phyloP scores from a whole-genome alignment of 2,797 vertebrate genomes.

The Diceros bicornis region DNA sequence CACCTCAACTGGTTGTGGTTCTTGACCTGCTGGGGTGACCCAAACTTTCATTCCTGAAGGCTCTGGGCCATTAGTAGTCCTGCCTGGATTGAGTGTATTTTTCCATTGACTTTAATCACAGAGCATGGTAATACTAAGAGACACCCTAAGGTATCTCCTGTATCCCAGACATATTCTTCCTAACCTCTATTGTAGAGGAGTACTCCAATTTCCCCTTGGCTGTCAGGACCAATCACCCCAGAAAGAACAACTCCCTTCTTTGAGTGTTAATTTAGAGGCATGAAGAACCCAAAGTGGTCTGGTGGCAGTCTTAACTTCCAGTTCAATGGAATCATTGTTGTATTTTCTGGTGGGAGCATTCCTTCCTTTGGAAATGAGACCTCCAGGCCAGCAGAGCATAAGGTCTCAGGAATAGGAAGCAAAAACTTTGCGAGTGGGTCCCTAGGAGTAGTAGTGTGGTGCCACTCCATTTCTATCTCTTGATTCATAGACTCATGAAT shows the following conservation, averaged over 20 bases:
- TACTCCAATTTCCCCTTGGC: not conserved
- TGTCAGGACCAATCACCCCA: not conserved
- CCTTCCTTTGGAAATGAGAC: not conserved
- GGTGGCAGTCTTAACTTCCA: not conserved
- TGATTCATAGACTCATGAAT: not conserved
- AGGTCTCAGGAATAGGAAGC: not conserved
- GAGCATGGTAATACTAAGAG: not conserved
- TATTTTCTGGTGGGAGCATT: not conserved
- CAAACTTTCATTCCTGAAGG: not conserved
- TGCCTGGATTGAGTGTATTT: not conserved
- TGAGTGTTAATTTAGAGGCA: not conserved
- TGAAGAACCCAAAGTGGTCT: not conserved
- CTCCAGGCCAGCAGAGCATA: not conserved
- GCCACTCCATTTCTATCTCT: not conserved
- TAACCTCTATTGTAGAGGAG: not conserved
- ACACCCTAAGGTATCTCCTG: not conserved
- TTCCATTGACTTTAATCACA: not conserved
- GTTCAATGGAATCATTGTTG: not conserved
- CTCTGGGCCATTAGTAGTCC: not conserved
- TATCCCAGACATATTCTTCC: not conserved
- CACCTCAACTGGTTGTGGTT: not conserved
- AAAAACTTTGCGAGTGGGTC: not conserved
- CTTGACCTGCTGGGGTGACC: not conserved
- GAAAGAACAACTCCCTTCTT: not conserved
- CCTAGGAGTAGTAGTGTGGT: not conserved